Evolutionary conservation across 2,888 invertebrate species (phyloP).

Genomic region (Calephelis perditalis): DNA sequence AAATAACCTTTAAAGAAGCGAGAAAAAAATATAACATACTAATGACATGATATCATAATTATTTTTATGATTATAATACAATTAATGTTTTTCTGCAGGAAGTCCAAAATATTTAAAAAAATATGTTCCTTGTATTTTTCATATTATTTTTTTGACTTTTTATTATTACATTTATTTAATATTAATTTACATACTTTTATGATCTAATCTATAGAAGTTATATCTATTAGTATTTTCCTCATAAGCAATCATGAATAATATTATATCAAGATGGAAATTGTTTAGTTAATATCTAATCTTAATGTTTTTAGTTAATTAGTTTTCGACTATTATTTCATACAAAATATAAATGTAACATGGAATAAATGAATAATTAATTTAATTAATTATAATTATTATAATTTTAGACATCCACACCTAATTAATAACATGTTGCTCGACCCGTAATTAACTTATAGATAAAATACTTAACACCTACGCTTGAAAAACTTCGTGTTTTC

Average conservation of each 20-base stretch:
- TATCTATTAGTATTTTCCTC: background rate
- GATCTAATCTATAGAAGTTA: background rate
- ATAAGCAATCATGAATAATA: background rate
- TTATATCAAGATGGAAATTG: background rate
- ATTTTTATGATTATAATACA: too few relatives aligned
- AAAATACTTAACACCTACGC: conserved; percentile 2
- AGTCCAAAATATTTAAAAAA: too few relatives aligned
- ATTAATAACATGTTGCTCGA: background rate
- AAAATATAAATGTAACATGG: background rate
- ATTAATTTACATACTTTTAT: background rate
- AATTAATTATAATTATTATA: background rate
- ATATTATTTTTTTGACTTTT: too few relatives aligned
- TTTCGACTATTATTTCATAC: conserved; percentile 4
- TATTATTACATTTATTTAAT: too few relatives aligned
- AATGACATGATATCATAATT: too few relatives aligned
- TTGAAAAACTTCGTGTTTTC: background rate
- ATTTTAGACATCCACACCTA: conserved; percentile 3
- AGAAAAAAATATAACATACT: too few relatives aligned
- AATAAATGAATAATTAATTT: background rate
- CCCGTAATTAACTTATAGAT: background rate
- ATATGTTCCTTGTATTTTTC: too few relatives aligned
- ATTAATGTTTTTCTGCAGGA: too few relatives aligned
- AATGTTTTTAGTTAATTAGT: background rate
- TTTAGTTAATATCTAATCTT: conserved; percentile 1
- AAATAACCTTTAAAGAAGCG: too few relatives aligned